Evolutionary conservation across 2,113 vertebrate species (phyloP).

Genomic region (Lepisosteus osseus): DNA sequence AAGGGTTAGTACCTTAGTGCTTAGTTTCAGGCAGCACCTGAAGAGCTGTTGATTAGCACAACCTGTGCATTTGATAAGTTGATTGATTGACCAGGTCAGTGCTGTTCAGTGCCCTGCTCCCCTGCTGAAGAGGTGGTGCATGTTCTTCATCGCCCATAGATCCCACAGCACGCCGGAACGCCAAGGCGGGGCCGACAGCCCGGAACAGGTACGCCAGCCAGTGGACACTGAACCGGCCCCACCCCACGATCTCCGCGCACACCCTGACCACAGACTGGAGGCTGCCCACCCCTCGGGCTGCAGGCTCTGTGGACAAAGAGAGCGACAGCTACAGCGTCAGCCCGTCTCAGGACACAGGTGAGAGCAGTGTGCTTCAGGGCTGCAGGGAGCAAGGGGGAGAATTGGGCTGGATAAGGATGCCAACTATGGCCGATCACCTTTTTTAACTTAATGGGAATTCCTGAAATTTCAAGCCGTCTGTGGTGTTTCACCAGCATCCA

Average conservation of each 20-base stretch:
- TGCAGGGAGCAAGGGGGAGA: no score
- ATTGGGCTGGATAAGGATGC: no score
- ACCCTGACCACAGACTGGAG: slow-evolving; percentile 97
- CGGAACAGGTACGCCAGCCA: slow-evolving; percentile 95
- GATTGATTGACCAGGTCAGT: no score
- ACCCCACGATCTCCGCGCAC: slow-evolving; percentile 93
- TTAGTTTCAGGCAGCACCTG: no score
- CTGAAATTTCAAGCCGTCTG: no score
- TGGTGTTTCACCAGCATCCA: no score
- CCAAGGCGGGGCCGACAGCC: slow-evolving; percentile 87
- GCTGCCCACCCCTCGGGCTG: slow-evolving; percentile 86
- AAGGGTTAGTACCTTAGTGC: no score
- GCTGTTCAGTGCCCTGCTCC: neutral
- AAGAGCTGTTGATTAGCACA: no score
- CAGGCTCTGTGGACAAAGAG: slow-evolving; percentile 95
- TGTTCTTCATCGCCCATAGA: slow-evolving; percentile 57
- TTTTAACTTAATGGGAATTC: no score
- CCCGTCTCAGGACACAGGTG: slow-evolving; percentile 97
- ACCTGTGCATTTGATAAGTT: no score
- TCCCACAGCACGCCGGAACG: slow-evolving; percentile 92
- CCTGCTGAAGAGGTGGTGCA: neutral
- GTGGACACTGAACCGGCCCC: slow-evolving; percentile 96
- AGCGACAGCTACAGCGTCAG: slow-evolving; percentile 98
- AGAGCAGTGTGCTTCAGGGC: neutral
- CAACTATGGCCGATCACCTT: no score